Evolutionary conservation across 2,113 vertebrate genomes (phyloP).

Genomic region (Aspidoscelis tigris): DNA sequence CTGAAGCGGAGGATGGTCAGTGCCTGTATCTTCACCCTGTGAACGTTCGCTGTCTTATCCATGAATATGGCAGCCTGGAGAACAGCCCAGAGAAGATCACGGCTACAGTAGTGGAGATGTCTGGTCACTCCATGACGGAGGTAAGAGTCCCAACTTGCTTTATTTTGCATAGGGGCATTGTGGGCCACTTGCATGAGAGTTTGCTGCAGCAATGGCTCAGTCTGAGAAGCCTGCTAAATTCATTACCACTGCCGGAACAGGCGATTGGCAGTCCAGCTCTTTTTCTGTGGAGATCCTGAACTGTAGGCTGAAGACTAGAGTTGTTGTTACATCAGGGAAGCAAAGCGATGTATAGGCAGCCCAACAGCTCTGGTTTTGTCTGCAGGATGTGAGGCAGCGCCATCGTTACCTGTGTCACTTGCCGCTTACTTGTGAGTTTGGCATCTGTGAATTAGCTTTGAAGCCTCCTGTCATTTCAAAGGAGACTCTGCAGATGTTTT

Average conservation of each 20-base stretch:
- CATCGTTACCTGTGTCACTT: conserved; percentile 95
- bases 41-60: conserved; percentile 93
- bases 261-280: not conserved
- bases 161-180: not conserved
- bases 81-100: conserved; percentile 92
- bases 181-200: not conserved
- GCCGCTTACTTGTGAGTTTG: conserved; percentile 98
- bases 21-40: conserved; percentile 97
- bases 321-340: too few relatives aligned
- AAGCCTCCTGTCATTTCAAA: conserved; percentile 91
- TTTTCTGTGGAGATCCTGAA: too few relatives aligned
- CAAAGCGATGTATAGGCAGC: too few relatives aligned
- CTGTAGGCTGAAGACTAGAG: too few relatives aligned
- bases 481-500: conserved; percentile 92
- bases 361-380: not conserved
- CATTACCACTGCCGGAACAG: not conserved
- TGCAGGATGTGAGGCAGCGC: conserved; percentile 91
- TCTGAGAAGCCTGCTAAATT: not conserved
- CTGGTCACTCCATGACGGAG: conserved; percentile 95
- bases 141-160: conserved; percentile 63
- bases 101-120: conserved; percentile 91
- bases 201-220: not conserved
- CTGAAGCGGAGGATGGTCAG: conserved; percentile 93
- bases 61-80: conserved; percentile 94
- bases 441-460: conserved; percentile 93